Conservation (phyloP, 1,140 invertebrate genomes). For the Cydia splendana region DNA sequence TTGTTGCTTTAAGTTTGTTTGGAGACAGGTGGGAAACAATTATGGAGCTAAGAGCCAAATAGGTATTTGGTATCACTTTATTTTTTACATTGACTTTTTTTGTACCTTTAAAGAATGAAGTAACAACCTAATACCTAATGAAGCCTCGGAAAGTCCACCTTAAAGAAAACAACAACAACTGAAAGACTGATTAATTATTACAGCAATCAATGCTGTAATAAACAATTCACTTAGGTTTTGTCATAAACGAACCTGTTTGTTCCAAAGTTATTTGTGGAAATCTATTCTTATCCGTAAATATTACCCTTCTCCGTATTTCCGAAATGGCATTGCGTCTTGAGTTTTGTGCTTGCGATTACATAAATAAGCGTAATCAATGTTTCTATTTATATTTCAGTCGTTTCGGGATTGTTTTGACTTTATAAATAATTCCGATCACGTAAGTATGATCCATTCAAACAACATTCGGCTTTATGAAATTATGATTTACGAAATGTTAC, state of each 20-base stretch:
- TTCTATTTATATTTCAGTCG: neutral
- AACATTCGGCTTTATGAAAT: neutral
- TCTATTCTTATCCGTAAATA: neutral
- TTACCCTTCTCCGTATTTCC: neutral
- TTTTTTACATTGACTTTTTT: too few relatives aligned
- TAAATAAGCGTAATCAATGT: neutral
- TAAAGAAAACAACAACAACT: neutral
- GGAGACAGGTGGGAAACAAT: neutral
- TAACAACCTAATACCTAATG: too few relatives aligned
- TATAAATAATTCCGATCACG: neutral
- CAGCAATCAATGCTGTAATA: too few relatives aligned
- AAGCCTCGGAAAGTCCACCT: neutral
- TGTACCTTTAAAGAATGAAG: too few relatives aligned
- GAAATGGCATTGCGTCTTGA: neutral
- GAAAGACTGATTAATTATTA: neutral
- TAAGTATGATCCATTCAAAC: neutral
- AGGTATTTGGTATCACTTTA: too few relatives aligned
- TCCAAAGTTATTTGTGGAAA: neutral
- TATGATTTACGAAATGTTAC: neutral
- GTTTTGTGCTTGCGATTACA: neutral
- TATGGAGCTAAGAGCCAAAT: neutral
- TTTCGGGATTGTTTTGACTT: neutral
- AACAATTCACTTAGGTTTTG: neutral
- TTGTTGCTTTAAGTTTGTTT: slow-evolving; percentile 23
- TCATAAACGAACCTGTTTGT: slow-evolving; percentile 1